phyloP scores from a whole-genome alignment of 2,797 vertebrate genomes.

The Helicolenus hilgendorfi region DNA sequence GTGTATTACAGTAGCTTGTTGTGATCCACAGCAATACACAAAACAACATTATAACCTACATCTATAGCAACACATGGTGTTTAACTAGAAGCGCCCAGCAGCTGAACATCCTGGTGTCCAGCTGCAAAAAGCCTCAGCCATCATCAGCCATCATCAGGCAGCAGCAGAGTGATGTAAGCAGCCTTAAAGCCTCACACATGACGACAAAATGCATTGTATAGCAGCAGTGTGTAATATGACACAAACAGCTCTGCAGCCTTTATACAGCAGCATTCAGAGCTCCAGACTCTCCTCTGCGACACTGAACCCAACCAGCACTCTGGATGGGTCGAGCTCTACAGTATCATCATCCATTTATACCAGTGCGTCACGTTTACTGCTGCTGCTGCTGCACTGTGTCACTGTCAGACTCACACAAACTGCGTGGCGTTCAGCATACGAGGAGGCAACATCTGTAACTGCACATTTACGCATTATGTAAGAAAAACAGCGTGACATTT shows the following conservation, averaged over 20 bases:
- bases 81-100: not conserved
- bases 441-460: constrained; percentile 47
- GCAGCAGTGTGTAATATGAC: not conserved
- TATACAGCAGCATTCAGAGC: not conserved
- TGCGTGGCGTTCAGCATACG: constrained; percentile 26
- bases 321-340: not conserved
- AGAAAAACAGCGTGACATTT: constrained; percentile 67
- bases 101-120: constrained; percentile 23
- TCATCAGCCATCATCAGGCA: not conserved
- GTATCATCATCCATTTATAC: not conserved
- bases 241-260: not conserved
- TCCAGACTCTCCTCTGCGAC: constrained; percentile 38
- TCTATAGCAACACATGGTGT: not conserved
- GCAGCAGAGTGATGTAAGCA: constrained; percentile 41
- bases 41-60: not conserved
- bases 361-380: constrained; percentile 61
- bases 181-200: constrained; percentile 13
- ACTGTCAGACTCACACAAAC: not conserved
- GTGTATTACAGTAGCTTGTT: not conserved
- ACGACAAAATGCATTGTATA: not conserved
- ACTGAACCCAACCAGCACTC: constrained; percentile 11
- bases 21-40: not conserved
- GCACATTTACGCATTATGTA: constrained; percentile 71
- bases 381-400: constrained; percentile 24
- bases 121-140: constrained; percentile 23